These are phyloP conservation scores for Papilio glaucus DNA, from an alignment of 1,140 invertebrate species.

Conservation along the genomic window DNA sequence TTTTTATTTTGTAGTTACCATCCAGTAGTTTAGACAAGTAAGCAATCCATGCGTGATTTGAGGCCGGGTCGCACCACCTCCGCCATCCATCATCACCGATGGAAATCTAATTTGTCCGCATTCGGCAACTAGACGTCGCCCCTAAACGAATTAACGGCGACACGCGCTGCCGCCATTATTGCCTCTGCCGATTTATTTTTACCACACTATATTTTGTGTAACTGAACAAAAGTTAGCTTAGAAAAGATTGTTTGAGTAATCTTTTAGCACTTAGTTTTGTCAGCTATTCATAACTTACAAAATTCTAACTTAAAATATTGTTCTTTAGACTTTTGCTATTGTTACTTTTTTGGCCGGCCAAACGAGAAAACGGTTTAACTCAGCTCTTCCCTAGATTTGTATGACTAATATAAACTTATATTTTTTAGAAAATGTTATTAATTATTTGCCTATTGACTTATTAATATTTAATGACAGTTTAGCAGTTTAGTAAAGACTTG, in stretches of 20 bases:
- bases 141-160: slow-evolving; percentile 71
- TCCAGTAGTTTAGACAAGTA: no score
- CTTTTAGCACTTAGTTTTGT: slow-evolving; percentile 22
- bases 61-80: slow-evolving; percentile 38
- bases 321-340: not conserved
- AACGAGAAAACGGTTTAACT: no score
- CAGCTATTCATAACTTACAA: not conserved
- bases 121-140: slow-evolving; percentile 58
- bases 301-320: not conserved
- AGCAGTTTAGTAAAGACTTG: no score
- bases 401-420: no score
- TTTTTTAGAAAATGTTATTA: no score
- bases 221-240: not conserved
- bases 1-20: no score
- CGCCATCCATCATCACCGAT: slow-evolving; percentile 70
- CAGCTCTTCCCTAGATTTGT: no score
- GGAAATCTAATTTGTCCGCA: slow-evolving; percentile 74
- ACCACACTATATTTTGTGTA: slow-evolving; percentile 31
- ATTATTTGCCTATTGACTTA: not conserved
- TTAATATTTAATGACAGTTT: no score
- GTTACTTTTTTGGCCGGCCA: not conserved
- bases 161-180: slow-evolving; percentile 52
- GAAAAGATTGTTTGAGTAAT: slow-evolving; percentile 23
- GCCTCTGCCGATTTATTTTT: slow-evolving; percentile 47
- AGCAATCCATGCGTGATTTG: slow-evolving; percentile 18